Base-by-base conservation (phyloP, 1,140 invertebrate genomes). In the Leptestheria dahalacensis region DNA sequence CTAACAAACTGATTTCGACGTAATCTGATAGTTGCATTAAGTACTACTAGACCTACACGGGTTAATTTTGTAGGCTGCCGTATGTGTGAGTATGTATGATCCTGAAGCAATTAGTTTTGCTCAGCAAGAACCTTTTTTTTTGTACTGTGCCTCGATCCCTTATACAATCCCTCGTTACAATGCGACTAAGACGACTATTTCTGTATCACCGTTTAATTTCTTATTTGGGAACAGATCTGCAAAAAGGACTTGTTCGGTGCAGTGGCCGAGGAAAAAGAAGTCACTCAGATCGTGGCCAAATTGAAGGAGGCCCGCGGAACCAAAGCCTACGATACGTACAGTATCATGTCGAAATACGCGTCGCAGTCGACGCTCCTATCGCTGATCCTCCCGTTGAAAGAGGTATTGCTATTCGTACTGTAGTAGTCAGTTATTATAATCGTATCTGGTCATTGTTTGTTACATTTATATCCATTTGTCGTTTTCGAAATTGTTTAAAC, bases 221-320 rank as follows among this genome's bases (percentile, higher is more conserved):
- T 53, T 54, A 60, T 66, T 70, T 48, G n/a, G n/a, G n/a, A n/a
- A n/a, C 62, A 84, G 78, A 73, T 88, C 11, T 92, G 88, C 61
- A 82, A 84, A 52, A 79, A 86, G 60, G 93, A 97, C 73, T 73
- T 96, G 12, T 96, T 96, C 72, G 91, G 91, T 1, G 75, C 82
- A 46, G 75, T 85, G 1, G 82, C 84, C 0, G 92, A 96, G 71
- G 93, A 97, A 71, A 97, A 97, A 72, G 87, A 93, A 72, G 80
- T 96, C 0, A 77, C 79, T 1, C 86, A 88, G 65, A 85, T 96
- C 29, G 80, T 81, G 6, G 79, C 77, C 20, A 91, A 92, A 71
- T 61, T 74, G 12, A 73, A 75, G 64, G 79, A 82, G 68, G 79
- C 78, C 1, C 71, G 74, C 59, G 71, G 68, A 29, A 82, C 82